A percentile compares a stretch with the other conserved stretches of the same genome.
These are phyloP conservation scores for Zaprionus camerounensis DNA, from an alignment of 1,140 invertebrate genomes.

Conservation along the genomic window DNA sequence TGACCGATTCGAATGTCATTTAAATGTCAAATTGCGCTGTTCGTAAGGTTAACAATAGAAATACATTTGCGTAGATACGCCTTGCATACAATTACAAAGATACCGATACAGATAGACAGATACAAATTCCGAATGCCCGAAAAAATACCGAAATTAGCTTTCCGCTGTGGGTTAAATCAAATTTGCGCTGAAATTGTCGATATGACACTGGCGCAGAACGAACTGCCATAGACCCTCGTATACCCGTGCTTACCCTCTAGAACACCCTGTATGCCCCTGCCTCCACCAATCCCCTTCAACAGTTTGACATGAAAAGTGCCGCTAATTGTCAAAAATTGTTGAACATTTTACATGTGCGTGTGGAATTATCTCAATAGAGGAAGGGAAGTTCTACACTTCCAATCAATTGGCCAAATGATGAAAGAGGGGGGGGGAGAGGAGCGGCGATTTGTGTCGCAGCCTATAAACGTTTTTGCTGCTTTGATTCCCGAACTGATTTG, in stretches of 20 bases:
- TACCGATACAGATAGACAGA: background rate
- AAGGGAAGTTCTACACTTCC: constrained; percentile 18
- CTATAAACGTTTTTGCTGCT: constrained; percentile 63
- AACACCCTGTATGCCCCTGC: constrained; percentile 9
- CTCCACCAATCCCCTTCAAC: background rate
- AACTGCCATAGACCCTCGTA: background rate
- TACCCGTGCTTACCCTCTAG: background rate
- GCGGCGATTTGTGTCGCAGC: constrained; percentile 3
- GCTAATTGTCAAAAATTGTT: constrained; percentile 83
- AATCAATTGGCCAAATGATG: constrained; percentile 75
- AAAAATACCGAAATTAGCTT: constrained; percentile 40
- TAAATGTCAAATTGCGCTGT: constrained; percentile 71
- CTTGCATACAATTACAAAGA: constrained; percentile 22
- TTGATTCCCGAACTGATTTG: constrained; percentile 62
- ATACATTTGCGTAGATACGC: constrained; percentile 63
- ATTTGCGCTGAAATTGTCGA: constrained; percentile 82
- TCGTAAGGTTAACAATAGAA: constrained; percentile 67
- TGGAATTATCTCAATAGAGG: constrained; percentile 32
- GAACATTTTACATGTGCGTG: constrained; percentile 62
- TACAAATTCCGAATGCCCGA: background rate
- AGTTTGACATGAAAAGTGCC: constrained; percentile 75
- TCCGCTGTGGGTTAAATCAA: constrained; percentile 57
- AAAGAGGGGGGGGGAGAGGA: constrained; percentile 6
- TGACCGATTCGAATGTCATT: constrained; percentile 72
- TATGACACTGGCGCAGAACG: constrained; percentile 57